These are phyloP conservation scores for Trissoscelio sp. DNA, from an alignment of 2,888 invertebrate species.

Conservation along the genomic window DNA sequence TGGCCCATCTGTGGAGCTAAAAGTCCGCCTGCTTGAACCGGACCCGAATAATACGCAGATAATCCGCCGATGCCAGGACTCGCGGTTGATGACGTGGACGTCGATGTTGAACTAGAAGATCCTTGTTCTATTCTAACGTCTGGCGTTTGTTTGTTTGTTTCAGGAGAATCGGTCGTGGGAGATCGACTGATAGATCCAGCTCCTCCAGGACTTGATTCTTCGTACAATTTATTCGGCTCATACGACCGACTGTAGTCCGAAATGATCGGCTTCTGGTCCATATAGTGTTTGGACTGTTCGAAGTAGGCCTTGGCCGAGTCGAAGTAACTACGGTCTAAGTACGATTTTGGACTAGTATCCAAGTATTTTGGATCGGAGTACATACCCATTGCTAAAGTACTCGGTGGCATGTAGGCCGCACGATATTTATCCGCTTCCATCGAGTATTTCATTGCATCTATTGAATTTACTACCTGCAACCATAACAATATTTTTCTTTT, in stretches of 20 bases:
- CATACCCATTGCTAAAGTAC: conserved; percentile 88
- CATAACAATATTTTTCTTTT: no score
- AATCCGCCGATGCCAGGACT: conserved; percentile 82
- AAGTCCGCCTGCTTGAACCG: conserved; percentile 79
- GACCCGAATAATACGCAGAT: conserved; percentile 82
- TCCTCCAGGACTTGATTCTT: conserved; percentile 84
- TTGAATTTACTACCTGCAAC: conserved; percentile 89
- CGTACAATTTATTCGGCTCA: conserved; percentile 86
- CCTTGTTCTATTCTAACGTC: conserved; percentile 77
- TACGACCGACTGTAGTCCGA: conserved; percentile 88
- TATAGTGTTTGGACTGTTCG: conserved; percentile 88
- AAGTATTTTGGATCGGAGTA: conserved; percentile 89
- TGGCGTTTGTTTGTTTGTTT: conserved; percentile 81
- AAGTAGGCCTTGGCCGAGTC: conserved; percentile 91
- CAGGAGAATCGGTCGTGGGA: conserved; percentile 84
- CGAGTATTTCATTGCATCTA: conserved; percentile 92
- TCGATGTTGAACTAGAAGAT: conserved; percentile 84
- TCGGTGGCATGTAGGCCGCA: conserved; percentile 87
- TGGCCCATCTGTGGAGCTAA: conserved; percentile 88
- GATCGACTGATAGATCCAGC: conserved; percentile 84
- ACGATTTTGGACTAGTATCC: conserved; percentile 85
- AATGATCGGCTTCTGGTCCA: conserved; percentile 86
- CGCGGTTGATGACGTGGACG: conserved; percentile 86
- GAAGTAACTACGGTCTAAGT: conserved; percentile 87
- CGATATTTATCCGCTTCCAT: conserved; percentile 91